These are phyloP conservation scores for Griposia aprilina DNA, from an alignment of 2,888 invertebrate species.

Conservation along the genomic window DNA sequence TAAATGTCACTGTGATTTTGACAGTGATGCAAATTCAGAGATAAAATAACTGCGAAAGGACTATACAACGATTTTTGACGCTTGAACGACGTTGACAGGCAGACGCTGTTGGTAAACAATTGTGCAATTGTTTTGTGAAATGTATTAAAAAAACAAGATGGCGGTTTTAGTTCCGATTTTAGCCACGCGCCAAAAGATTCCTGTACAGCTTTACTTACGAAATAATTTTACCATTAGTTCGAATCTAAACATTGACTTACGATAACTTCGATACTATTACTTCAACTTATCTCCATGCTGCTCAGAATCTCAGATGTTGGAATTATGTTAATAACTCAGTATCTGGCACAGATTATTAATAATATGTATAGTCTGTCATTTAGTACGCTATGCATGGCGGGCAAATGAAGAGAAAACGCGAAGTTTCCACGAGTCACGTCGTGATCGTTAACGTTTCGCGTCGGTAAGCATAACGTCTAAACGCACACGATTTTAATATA, in stretches of 20 bases:
- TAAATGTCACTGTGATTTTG: too few species aligned
- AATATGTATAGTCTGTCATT: constrained; percentile 55
- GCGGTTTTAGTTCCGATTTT: background rate
- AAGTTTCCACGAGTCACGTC: constrained; percentile 42
- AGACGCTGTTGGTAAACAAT: background rate
- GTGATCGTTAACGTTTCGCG: constrained; percentile 34
- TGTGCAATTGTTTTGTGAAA: too few species aligned
- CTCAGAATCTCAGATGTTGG: constrained; percentile 20
- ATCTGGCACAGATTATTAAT: constrained; percentile 53
- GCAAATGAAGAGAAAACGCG: constrained; percentile 47
- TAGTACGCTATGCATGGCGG: constrained; percentile 25
- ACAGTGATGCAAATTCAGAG: too few species aligned
- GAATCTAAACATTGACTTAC: background rate
- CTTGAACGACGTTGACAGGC: background rate
- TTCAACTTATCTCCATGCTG: constrained; percentile 19
- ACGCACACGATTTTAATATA: constrained; percentile 28
- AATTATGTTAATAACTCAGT: constrained; percentile 38
- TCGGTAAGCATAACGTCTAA: constrained; percentile 39
- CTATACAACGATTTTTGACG: background rate
- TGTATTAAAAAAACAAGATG: background rate
- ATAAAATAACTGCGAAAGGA: too few species aligned
- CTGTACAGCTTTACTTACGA: background rate
- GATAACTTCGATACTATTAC: constrained; percentile 8
- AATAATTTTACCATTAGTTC: background rate
- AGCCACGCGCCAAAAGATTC: background rate